Conservation (phyloP, 2,113 vertebrate genomes). For the Cololabis saira region DNA sequence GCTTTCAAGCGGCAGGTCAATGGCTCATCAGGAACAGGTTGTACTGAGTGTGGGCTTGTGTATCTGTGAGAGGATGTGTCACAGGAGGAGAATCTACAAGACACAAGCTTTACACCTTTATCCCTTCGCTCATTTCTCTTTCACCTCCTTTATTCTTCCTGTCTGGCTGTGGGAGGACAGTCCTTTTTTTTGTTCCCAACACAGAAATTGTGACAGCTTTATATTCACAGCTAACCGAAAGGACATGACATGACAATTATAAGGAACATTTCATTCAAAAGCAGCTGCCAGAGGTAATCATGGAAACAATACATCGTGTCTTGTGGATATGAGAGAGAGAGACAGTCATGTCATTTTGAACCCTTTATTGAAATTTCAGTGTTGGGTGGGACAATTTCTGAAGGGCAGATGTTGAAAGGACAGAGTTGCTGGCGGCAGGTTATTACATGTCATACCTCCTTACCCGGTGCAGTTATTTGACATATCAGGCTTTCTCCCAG, state of each 20-base stretch:
- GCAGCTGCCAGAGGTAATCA: not conserved
- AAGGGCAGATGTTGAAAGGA: no score
- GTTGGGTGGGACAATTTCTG: no score
- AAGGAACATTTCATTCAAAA: no score
- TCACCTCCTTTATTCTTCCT: slow-evolving; percentile 51
- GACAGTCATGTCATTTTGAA: no score
- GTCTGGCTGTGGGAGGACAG: slow-evolving; percentile 46
- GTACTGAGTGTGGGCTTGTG: slow-evolving; percentile 34
- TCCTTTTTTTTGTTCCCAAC: slow-evolving; percentile 37
- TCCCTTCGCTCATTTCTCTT: slow-evolving; percentile 55
- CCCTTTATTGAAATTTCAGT: no score
- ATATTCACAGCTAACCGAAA: not conserved
- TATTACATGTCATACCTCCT: no score
- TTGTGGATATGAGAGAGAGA: no score
- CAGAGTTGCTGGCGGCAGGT: no score
- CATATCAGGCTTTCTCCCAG: no score
- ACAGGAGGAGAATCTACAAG: slow-evolving; percentile 54
- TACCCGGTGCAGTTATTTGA: no score
- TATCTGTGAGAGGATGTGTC: slow-evolving; percentile 39
- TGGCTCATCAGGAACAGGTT: slow-evolving; percentile 62
- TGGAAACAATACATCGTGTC: not conserved
- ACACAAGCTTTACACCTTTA: slow-evolving; percentile 61
- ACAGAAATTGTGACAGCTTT: slow-evolving; percentile 20
- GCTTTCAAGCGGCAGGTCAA: slow-evolving; percentile 73
- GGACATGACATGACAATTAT: no score